phyloP scores from a whole-genome alignment of 2,797 vertebrate genomes.

The Aeoliscus strigatus region DNA sequence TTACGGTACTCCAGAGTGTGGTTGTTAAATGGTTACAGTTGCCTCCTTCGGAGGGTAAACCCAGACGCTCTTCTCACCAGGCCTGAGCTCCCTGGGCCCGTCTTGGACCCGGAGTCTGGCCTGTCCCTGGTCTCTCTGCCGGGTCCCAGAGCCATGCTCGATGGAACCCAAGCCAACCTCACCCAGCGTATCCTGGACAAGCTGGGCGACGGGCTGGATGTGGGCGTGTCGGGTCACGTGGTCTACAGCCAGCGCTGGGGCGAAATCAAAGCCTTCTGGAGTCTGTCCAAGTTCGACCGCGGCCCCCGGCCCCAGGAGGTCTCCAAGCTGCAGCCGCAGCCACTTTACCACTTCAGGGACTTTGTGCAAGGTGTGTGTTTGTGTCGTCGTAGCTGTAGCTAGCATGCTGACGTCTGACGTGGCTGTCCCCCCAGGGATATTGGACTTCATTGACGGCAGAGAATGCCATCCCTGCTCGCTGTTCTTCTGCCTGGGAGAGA shows the following conservation, averaged over 20 bases:
- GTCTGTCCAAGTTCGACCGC: constrained; percentile 70
- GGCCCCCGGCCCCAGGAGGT: constrained; percentile 59
- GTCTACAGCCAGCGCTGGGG: constrained; percentile 74
- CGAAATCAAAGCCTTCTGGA: constrained; percentile 76
- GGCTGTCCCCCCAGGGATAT: constrained; percentile 71
- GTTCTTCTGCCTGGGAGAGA: constrained; percentile 84
- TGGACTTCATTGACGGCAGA: constrained; percentile 59
- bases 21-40: too few species aligned
- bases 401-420: too few species aligned
- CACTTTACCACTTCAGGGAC: constrained; percentile 64
- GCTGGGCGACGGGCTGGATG: constrained; percentile 72
- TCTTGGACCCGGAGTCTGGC: constrained; percentile 17
- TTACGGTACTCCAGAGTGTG: too few species aligned
- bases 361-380: constrained; percentile 72
- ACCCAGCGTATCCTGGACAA: constrained; percentile 72
- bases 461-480: constrained; percentile 72
- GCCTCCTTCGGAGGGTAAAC: too few species aligned
- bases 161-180: constrained; percentile 59
- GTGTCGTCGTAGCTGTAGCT: background rate
- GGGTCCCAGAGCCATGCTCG: constrained; percentile 51
- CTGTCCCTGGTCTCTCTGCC: constrained; percentile 75
- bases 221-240: constrained; percentile 50
- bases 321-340: constrained; percentile 62
- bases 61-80: constrained; percentile 38
- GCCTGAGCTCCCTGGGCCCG: constrained; percentile 21